Evolutionary conservation across 2,113 vertebrate species (phyloP).

Genomic region (Neogale vison): DNA sequence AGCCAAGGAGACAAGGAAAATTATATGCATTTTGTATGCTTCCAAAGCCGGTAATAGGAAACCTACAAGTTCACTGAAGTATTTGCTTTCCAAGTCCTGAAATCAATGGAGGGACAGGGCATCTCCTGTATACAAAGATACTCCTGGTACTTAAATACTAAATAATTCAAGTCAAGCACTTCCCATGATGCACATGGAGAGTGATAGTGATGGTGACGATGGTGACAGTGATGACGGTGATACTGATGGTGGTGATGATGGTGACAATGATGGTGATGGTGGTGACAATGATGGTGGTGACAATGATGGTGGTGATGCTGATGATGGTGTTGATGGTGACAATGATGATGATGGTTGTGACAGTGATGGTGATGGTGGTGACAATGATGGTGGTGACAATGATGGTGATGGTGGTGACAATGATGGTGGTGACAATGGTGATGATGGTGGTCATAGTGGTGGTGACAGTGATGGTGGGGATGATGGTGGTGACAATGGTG

Average conservation of each 20-base stretch:
- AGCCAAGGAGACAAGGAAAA: not conserved
- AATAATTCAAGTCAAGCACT: not conserved
- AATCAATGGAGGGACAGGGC: not conserved
- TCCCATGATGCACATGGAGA: not conserved
- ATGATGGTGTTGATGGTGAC: too few relatives aligned
- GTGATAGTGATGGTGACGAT: not conserved
- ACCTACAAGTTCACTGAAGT: not conserved
- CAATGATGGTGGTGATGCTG: too few relatives aligned
- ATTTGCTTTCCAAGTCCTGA: not conserved
- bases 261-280: not conserved
- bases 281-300: rapidly evolving
- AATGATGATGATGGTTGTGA: too few relatives aligned
- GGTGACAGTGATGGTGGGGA: not conserved
- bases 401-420: rapidly evolving
- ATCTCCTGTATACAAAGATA: too few relatives aligned
- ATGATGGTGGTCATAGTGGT: rapidly evolving
- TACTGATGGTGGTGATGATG: too few relatives aligned
- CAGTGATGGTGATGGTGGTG: not conserved
- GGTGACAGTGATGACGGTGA: not conserved
- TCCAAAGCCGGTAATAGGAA: not conserved
- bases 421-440: rapidly evolving
- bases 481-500: too few relatives aligned
- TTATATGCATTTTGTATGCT: not conserved
- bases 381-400: too few relatives aligned
- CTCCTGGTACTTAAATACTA: not conserved